phyloP scores from a whole-genome alignment of 2,888 invertebrate species.

The Troides oblongomaculatus region DNA sequence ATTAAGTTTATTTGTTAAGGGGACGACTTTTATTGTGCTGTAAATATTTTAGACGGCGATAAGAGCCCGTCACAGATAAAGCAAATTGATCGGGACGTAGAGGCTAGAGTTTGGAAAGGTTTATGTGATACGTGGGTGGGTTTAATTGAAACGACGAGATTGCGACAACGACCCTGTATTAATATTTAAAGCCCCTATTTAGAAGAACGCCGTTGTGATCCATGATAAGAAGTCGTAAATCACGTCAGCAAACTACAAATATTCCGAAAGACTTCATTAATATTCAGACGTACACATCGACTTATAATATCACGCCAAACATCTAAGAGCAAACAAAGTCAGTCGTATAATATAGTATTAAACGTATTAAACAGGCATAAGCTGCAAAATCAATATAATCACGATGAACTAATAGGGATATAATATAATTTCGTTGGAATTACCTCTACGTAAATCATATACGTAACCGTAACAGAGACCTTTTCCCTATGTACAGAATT shows the following conservation, averaged over 20 bases:
- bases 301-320: conserved; percentile 41
- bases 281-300: conserved; percentile 4
- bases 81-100: conserved; percentile 66
- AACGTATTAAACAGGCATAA: conserved; percentile 37
- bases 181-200: conserved; percentile 62
- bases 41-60: conserved; percentile 76
- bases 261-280: conserved; percentile 17
- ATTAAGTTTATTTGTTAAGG: conserved; percentile 69
- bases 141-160: conserved; percentile 70
- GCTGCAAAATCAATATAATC: conserved; percentile 59
- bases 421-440: conserved; percentile 51
- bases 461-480: conserved; percentile 11
- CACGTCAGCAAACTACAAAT: conserved; percentile 14
- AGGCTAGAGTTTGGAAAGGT: conserved; percentile 42
- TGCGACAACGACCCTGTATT: conserved; percentile 63
- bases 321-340: conserved; percentile 50
- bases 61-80: conserved; percentile 69
- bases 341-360: conserved; percentile 45
- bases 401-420: conserved; percentile 51
- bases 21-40: conserved; percentile 72
- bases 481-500: neutral
- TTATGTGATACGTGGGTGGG: conserved; percentile 66
- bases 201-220: conserved; percentile 53
- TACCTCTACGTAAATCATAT: conserved; percentile 46
- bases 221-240: conserved; percentile 28